These are phyloP conservation scores for Eidolon dupreanum DNA, from an alignment of 2,797 vertebrate species.

Conservation along the genomic window DNA sequence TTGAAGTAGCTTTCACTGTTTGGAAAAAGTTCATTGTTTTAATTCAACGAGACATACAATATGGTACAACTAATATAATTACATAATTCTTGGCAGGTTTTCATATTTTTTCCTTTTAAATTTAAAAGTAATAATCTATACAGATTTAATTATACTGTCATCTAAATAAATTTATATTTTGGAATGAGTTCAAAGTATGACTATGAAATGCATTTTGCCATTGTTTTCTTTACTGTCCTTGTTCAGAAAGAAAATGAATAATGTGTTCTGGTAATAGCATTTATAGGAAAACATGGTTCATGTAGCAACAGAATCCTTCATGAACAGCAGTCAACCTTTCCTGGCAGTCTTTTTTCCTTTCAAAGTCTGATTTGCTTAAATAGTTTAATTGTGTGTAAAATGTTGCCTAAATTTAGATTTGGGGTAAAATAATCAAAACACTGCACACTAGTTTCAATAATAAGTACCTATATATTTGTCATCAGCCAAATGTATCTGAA, in stretches of 20 bases:
- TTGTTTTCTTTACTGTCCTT: conserved; percentile 63
- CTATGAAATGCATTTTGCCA: conserved; percentile 55
- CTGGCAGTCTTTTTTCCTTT: conserved; percentile 49
- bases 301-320: conserved; percentile 5
- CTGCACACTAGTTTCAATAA: not conserved
- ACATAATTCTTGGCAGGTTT: conserved; percentile 53
- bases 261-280: conserved; percentile 58
- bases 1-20: not conserved
- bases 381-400: conserved; percentile 58
- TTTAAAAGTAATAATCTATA: conserved; percentile 65
- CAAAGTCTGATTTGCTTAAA: conserved; percentile 58
- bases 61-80: not conserved
- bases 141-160: conserved; percentile 65
- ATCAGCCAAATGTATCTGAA: not conserved
- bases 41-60: conserved; percentile 15
- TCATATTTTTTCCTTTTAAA: conserved; percentile 60
- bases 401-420: conserved; percentile 54
- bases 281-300: not conserved
- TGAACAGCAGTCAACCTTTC: conserved; percentile 53
- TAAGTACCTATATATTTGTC: not conserved
- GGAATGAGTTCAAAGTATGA: conserved; percentile 21
- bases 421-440: not conserved
- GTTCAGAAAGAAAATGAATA: conserved; percentile 60
- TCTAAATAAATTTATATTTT: conserved; percentile 76
- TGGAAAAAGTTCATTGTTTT: conserved; percentile 46